phyloP scores from a whole-genome alignment of 1,140 invertebrate species.

The Pomacea maculata region DNA sequence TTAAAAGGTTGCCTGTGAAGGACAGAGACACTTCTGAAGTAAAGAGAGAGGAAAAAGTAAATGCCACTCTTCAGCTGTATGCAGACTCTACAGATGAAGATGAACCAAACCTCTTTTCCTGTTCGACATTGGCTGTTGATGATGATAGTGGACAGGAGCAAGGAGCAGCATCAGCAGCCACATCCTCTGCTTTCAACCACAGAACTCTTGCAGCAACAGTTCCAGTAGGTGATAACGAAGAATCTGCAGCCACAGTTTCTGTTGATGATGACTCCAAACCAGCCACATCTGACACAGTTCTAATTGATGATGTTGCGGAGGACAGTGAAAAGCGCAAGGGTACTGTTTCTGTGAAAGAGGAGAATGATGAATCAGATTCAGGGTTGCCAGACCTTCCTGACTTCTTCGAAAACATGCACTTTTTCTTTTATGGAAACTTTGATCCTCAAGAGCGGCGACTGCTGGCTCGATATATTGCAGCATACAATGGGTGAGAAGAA shows the following conservation, averaged over 20 bases:
- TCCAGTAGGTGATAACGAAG: slow-evolving; percentile 2
- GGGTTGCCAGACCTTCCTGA: slow-evolving; percentile 63
- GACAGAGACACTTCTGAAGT: no score
- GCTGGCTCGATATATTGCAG: slow-evolving; percentile 58
- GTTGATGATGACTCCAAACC: not conserved
- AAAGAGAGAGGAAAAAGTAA: not conserved
- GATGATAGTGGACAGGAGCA: no score
- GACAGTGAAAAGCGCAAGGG: no score
- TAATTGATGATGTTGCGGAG: not conserved
- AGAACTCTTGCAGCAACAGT: not conserved
- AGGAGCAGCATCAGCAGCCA: no score
- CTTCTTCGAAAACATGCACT: slow-evolving; percentile 60
- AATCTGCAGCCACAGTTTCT: no score
- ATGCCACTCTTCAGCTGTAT: slow-evolving; percentile 27
- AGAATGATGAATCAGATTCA: slow-evolving; percentile 47
- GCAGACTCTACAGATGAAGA: slow-evolving; percentile 56
- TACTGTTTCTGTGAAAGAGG: no score
- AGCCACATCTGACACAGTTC: not conserved
- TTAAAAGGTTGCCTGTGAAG: no score
- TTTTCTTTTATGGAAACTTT: slow-evolving; percentile 64
- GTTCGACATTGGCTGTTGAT: not conserved
- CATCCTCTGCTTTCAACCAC: no score
- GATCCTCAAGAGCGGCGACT: slow-evolving; percentile 40
- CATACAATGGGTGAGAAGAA: slow-evolving; percentile 58
- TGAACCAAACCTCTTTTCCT: slow-evolving; percentile 22